Conservation (phyloP, 2,888 invertebrate species). For the Parthenolecanium corni region DNA sequence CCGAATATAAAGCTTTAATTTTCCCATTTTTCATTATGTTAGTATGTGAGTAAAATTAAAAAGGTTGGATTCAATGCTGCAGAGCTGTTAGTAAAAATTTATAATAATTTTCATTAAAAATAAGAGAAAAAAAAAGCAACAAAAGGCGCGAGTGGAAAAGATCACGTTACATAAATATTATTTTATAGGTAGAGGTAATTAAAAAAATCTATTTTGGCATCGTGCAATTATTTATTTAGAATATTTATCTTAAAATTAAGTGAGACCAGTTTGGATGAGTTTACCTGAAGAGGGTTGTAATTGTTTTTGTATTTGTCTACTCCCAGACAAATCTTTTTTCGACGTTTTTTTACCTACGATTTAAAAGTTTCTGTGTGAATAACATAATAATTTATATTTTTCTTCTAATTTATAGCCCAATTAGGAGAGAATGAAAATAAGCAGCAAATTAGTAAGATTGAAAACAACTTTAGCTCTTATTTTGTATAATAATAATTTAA, state of each 20-base stretch:
- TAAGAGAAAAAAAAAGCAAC: background rate
- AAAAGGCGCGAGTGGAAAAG: slow-evolving; percentile 22
- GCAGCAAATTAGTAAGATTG: too few relatives aligned
- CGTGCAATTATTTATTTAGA: too few relatives aligned
- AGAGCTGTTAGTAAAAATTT: background rate
- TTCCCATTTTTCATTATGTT: background rate
- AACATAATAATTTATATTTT: too few relatives aligned
- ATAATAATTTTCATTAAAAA: too few relatives aligned
- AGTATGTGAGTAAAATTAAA: background rate
- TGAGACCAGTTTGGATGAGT: too few relatives aligned
- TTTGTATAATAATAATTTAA: too few relatives aligned
- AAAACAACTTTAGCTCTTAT: too few relatives aligned
- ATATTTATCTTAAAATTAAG: too few relatives aligned
- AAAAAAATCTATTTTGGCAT: too few relatives aligned
- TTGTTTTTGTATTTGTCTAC: slow-evolving; percentile 36
- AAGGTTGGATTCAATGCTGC: background rate
- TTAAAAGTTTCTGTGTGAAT: too few relatives aligned
- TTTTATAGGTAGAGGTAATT: too few relatives aligned
- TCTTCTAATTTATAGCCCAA: background rate
- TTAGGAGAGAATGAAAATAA: background rate
- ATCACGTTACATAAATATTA: slow-evolving; percentile 16
- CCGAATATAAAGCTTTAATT: too few relatives aligned
- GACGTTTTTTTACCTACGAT: slow-evolving; percentile 6
- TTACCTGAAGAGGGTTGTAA: slow-evolving; percentile 47
- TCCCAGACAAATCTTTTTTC: slow-evolving; percentile 9